Conservation (phyloP, 2,888 invertebrate genomes). For the Andrena bucephala region DNA sequence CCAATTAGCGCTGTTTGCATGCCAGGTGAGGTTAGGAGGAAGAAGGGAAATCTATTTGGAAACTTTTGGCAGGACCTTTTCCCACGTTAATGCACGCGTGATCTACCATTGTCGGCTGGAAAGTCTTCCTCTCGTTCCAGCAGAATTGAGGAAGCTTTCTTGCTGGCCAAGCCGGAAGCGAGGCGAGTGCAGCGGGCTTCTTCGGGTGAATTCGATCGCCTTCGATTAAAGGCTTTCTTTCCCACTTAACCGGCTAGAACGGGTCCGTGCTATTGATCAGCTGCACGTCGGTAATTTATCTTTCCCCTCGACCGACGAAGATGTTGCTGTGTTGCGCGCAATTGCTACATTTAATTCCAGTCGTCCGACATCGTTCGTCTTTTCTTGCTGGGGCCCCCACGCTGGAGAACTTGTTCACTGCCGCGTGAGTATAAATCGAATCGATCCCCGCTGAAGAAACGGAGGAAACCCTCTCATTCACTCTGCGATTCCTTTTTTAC, state of each 20-base stretch:
- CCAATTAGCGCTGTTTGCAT: background rate
- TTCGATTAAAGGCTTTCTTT: constrained; percentile 46
- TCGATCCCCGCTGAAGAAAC: background rate
- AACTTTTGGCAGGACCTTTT: too few species aligned
- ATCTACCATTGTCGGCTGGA: background rate
- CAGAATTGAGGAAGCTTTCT: background rate
- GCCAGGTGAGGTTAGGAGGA: too few species aligned
- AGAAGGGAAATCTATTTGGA: too few species aligned
- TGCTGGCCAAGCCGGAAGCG: constrained; percentile 4
- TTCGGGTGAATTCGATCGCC: constrained; percentile 39
- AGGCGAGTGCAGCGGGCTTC: constrained; percentile 18
- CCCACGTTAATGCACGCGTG: background rate
- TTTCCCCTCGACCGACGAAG: constrained; percentile 31
- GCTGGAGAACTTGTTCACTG: background rate
- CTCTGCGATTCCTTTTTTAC: background rate
- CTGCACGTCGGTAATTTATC: constrained; percentile 36
- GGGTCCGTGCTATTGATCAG: constrained; percentile 27
- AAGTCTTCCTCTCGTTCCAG: background rate
- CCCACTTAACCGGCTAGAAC: constrained; percentile 22
- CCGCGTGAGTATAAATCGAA: background rate
- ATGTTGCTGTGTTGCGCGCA: constrained; percentile 34
- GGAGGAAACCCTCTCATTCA: background rate
- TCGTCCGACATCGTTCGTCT: constrained; percentile 8
- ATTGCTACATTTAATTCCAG: constrained; percentile 46
- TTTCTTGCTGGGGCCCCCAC: constrained; percentile 10